phyloP scores from a whole-genome alignment of 2,113 vertebrate genomes.

The Centropus unirufus region DNA sequence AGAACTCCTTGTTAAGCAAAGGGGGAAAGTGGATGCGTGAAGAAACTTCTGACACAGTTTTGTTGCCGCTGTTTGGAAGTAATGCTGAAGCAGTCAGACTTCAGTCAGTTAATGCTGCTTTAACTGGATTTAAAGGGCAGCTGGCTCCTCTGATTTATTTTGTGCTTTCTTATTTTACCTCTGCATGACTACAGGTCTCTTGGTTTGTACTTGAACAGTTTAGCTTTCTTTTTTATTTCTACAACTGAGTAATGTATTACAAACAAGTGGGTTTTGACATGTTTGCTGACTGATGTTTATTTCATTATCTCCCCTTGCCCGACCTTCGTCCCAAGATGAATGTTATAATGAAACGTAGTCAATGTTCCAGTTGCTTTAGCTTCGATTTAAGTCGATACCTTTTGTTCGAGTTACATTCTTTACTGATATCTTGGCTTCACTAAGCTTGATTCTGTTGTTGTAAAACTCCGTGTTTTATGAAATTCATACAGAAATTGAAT shows the following conservation, averaged over 20 bases:
- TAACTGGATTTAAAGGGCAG: neutral
- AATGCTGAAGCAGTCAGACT: slow-evolving; percentile 1
- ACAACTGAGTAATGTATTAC: neutral
- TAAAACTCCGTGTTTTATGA: neutral
- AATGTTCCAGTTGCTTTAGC: neutral
- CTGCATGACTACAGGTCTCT: neutral
- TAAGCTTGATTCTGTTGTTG: neutral
- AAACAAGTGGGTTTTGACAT: neutral
- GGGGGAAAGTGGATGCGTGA: neutral
- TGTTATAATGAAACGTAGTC: neutral
- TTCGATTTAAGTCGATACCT: neutral
- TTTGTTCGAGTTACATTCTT: neutral
- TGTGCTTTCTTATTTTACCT: neutral
- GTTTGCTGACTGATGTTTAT: neutral
- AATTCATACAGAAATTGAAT: neutral
- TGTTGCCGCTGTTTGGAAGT: neutral
- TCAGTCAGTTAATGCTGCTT: slow-evolving; percentile 42
- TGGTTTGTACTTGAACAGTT: neutral
- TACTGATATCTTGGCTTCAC: neutral
- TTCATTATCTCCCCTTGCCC: neutral
- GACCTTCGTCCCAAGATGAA: neutral
- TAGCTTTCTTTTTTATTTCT: neutral
- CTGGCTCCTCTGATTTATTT: neutral
- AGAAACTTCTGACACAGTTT: slow-evolving; percentile 9
- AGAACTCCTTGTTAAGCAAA: neutral